A percentile compares a stretch with the other conserved stretches of the same genome.
phyloP scores from a whole-genome alignment of 2,888 invertebrate species.

The Thecocarcelia acutangulata region DNA sequence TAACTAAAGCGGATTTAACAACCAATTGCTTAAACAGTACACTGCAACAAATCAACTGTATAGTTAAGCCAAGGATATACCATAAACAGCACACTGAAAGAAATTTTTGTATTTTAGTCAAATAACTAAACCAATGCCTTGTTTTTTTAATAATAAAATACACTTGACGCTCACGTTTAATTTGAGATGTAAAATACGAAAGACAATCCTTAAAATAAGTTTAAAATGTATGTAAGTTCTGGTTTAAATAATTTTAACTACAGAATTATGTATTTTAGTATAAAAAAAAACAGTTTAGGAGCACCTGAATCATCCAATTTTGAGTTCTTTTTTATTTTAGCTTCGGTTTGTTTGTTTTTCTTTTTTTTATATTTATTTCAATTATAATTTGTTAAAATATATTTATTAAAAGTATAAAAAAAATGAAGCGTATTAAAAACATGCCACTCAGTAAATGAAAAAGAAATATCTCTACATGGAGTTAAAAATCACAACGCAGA shows the following conservation, averaged over 20 bases:
- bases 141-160: background rate
- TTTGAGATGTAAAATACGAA: conserved; percentile 20
- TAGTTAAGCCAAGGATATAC: conserved; percentile 9
- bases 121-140: conserved; percentile 3
- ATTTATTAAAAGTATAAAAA: background rate
- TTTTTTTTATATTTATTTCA: background rate
- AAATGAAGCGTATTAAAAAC: conserved; percentile 46
- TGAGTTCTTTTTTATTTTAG: conserved; percentile 16
- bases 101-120: conserved; percentile 28
- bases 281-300: conserved; percentile 58
- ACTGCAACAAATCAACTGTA: conserved; percentile 32
- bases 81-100: background rate
- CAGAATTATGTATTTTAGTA: conserved; percentile 6
- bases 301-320: conserved; percentile 68
- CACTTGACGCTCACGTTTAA: conserved; percentile 7
- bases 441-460: conserved; percentile 54
- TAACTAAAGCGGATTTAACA: conserved; percentile 21
- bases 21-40: conserved; percentile 8
- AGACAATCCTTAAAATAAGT: conserved; percentile 25
- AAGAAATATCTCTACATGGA: background rate
- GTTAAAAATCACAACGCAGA: background rate
- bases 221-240: conserved; percentile 63
- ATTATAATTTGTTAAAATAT: conserved; percentile 2
- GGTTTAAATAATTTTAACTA: conserved; percentile 13
- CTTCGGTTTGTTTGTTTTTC: conserved; percentile 4